Percentiles rank a stretch among this genome's conserved stretches.
Evolutionary conservation across 2,888 invertebrate species (phyloP).

Genomic region (Sclerodermus sp.): DNA sequence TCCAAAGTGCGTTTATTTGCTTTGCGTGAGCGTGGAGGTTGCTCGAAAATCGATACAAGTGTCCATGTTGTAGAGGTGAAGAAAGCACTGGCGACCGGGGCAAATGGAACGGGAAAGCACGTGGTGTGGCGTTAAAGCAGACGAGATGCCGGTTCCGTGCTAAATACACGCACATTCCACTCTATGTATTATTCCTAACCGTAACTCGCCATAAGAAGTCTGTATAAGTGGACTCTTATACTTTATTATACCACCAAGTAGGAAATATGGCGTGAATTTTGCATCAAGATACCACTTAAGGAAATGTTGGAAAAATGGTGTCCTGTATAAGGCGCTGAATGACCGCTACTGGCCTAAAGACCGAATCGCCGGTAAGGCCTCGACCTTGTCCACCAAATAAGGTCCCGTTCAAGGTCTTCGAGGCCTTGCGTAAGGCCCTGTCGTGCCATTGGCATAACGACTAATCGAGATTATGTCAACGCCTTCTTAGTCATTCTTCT

Average conservation of each 20-base stretch:
- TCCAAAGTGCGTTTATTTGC: background rate
- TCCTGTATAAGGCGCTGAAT: too few relatives aligned
- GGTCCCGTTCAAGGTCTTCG: constrained; percentile 47
- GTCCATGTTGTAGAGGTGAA: constrained; percentile 11
- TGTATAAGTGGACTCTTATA: too few relatives aligned
- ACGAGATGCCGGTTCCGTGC: too few relatives aligned
- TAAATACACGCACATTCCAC: too few relatives aligned
- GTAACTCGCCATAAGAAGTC: too few relatives aligned
- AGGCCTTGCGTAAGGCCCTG: constrained; percentile 46
- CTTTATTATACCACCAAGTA: too few relatives aligned
- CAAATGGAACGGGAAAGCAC: constrained; percentile 23
- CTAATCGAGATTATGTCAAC: constrained; percentile 35
- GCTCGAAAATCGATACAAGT: constrained; percentile 37
- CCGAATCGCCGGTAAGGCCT: constrained; percentile 45
- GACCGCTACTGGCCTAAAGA: constrained; percentile 43
- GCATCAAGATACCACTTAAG: too few relatives aligned
- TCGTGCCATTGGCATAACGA: constrained; percentile 42
- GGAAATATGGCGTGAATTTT: too few relatives aligned
- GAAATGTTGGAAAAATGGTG: too few relatives aligned
- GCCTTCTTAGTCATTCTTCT: constrained; percentile 19
- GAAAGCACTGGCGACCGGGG: too few relatives aligned
- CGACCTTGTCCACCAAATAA: constrained; percentile 53
- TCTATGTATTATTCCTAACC: too few relatives aligned
- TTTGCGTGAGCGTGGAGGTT: constrained; percentile 33
- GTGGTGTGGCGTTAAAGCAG: constrained; percentile 30